Evolutionary conservation across 2,797 vertebrate genomes (phyloP).

Genomic region (Brachyrhaphis roseni): DNA sequence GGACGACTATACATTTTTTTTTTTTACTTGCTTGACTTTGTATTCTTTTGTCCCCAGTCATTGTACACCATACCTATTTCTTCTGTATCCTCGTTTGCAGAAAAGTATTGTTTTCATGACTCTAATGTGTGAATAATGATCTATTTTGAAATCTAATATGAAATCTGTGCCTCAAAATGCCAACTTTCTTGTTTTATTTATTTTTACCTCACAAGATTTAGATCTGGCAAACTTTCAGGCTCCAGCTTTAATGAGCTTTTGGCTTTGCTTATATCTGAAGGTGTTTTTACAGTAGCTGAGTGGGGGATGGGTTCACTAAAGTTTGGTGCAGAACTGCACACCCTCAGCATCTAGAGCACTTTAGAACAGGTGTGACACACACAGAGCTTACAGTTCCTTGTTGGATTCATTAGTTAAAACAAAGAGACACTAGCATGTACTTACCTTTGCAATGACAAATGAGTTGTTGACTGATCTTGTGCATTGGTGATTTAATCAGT

Average conservation of each 20-base stretch:
- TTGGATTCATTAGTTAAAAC: neutral
- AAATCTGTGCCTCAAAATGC: slow-evolving; percentile 2
- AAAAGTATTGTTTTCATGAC: slow-evolving; percentile 22
- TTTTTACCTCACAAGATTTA: slow-evolving; percentile 20
- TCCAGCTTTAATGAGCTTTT: slow-evolving; percentile 38
- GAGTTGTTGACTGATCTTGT: slow-evolving; percentile 18
- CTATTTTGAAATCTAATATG: slow-evolving; percentile 2
- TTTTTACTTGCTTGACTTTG: slow-evolving; percentile 46
- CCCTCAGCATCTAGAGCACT: slow-evolving; percentile 45
- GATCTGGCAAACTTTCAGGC: slow-evolving; percentile 21
- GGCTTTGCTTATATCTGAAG: slow-evolving; percentile 46
- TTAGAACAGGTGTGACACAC: slow-evolving; percentile 58
- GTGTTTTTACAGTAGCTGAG: slow-evolving; percentile 59
- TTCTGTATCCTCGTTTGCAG: slow-evolving; percentile 19
- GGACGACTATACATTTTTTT: slow-evolving; percentile 43
- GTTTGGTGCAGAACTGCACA: slow-evolving; percentile 64
- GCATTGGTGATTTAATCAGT: neutral
- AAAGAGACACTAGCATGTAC: neutral
- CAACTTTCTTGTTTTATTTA: slow-evolving; percentile 14
- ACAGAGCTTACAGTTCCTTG: slow-evolving; percentile 2
- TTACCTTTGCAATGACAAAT: slow-evolving; percentile 3
- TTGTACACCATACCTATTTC: neutral
- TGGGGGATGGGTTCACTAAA: slow-evolving; percentile 68
- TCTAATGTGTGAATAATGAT: slow-evolving; percentile 2
- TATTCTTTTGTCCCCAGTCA: slow-evolving; percentile 5